Evolutionary conservation across 2,888 invertebrate genomes (phyloP), one percentile per base, ranked within the genome.

Genomic region (Eupithecia centaureata): DNA sequence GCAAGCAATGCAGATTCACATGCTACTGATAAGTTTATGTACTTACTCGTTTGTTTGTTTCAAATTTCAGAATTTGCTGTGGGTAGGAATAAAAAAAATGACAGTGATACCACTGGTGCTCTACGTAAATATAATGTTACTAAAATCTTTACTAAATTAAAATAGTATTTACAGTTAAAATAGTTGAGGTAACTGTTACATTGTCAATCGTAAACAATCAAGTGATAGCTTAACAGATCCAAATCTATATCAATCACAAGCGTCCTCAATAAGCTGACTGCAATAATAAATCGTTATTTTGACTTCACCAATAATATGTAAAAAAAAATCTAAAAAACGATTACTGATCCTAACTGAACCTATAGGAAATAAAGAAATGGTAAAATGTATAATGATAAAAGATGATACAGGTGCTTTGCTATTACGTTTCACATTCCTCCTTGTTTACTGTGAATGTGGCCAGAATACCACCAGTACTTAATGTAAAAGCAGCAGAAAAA

Each of bases 401-500:
- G n/a, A 38, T 38, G n/a, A 38, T 33, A 13, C 33, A 33, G 3
- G 33, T 33, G 33, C 33, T 33, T 13, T 33, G 33, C 33, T 13
- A 33, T 33, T 2, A 7, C 5, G 7, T 18, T 42, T 18, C 42
- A 42, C 42, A 42, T 42, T 42, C 42, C 18, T 42, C 18, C 42
- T 42, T 42, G 18, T 42, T 42, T 42, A 42, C 42, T 38, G 42
- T 42, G 42, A 42, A 25, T 25, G 51, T 51, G 13, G 13, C 25
- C 27, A 27, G 18, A 25, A 27, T 52, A 27, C 25, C 25, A 15
- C 27, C 7, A 52, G 52, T 15, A 52, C 35, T 10, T 30, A 5
- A 47, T 12, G 52, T 52, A 25, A 52, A 52, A 52, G 15, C 52
- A 52, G 52, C 52, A 52, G 27, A 68, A 68, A 38, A 59, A 62